Evolutionary conservation across 1,140 invertebrate genomes (phyloP).

Genomic region (Drosophila bipectinata): DNA sequence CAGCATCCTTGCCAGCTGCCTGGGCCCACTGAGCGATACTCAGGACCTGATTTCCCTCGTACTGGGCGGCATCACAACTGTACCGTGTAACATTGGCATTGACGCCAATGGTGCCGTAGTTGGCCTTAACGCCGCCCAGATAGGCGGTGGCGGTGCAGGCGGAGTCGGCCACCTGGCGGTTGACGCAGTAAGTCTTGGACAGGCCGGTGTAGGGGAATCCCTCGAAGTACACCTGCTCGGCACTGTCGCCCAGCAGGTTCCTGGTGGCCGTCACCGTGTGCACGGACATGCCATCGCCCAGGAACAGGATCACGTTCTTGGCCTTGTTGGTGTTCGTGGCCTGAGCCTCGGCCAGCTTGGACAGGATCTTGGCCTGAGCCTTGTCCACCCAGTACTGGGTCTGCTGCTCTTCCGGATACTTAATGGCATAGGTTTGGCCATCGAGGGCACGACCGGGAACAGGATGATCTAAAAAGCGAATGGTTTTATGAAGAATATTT

Average conservation of each 20-base stretch:
- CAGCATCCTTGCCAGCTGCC: constrained; percentile 88
- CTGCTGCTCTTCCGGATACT: constrained; percentile 54
- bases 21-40: constrained; percentile 88
- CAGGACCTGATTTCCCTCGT: constrained; percentile 85
- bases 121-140: constrained; percentile 92
- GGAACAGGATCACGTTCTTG: constrained; percentile 90
- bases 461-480: constrained; percentile 48
- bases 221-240: constrained; percentile 88
- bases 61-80: constrained; percentile 84
- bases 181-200: constrained; percentile 92
- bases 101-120: constrained; percentile 90
- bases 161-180: constrained; percentile 91
- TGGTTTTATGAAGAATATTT: not conserved
- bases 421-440: constrained; percentile 26
- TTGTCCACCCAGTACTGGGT: constrained; percentile 70
- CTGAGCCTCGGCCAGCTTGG: constrained; percentile 71
- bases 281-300: constrained; percentile 93
- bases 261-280: constrained; percentile 89
- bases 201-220: constrained; percentile 89
- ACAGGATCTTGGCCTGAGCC: constrained; percentile 63
- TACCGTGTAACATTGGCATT: constrained; percentile 86
- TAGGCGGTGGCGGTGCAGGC: constrained; percentile 92
- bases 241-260: constrained; percentile 88
- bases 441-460: constrained; percentile 28
- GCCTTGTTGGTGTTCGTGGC: constrained; percentile 83